Evolutionary conservation across 2,113 vertebrate genomes (phyloP), one percentile per base, ranked within the genome.

Genomic region (Engystomops pustulosus): DNA sequence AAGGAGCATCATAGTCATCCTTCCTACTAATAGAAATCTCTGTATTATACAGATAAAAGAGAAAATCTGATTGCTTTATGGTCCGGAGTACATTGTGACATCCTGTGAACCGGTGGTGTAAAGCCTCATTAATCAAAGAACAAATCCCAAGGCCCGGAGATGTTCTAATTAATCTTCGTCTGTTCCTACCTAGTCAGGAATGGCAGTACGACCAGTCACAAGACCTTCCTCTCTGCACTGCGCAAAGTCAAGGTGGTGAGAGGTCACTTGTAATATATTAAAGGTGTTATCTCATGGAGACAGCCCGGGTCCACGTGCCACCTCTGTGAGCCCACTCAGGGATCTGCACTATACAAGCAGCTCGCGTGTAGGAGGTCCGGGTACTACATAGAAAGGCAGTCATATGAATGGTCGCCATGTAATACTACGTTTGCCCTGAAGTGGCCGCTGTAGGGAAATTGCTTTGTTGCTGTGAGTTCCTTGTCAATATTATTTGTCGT

Each of bases 131-230:
- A 84, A 84, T 84, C 82, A 84, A 62, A 84, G 72, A 25, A 68
- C 36, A 49, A 76, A 77, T 84, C 82, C 82, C 44, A 45, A 77
- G 32, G 65, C 62, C 44, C 62, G 27, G 1, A 67, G 72, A 67
- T 65, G 34, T 84, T 45, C 82, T 78, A 84, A 84, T 84, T 84
- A 84, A 84, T 84, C 82, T 84, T 84, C 71, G 53, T 84, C 82
- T 53, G 58, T 58, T 84, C 60, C 77, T 77, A 76, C 58, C 82
- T 27, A 77, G 72, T 84, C 72, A 69, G 45, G 49, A 67, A 77
- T 69, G 72, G 60, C 62, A 77, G 58, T 17, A 27, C 60, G 55
- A 51, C 27, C 62, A 47, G 41, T 38, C 80, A 53, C 11, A 27
- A 27, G n/a, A 55, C 30, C 10, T 45, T 51, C 55, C 41, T 44